These are phyloP conservation scores for Amorpha juglandis DNA, from an alignment of 2,888 invertebrate species.

Conservation along the genomic window DNA sequence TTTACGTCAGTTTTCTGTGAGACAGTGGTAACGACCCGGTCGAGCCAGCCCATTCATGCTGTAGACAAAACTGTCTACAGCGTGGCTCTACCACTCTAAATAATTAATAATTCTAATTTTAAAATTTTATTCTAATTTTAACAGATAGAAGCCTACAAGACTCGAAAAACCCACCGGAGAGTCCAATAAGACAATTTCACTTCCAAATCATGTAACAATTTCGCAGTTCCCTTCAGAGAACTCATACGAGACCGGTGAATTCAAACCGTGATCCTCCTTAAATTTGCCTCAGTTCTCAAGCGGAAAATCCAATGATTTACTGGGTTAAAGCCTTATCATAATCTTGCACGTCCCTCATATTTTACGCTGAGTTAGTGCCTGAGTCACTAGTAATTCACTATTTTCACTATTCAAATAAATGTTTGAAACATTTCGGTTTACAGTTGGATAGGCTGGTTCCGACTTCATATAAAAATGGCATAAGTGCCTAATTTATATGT, in stretches of 20 bases:
- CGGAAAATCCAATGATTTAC: conserved; percentile 81
- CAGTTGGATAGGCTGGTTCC: conserved; percentile 24
- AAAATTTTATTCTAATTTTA: not conserved
- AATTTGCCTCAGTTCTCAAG: conserved; percentile 75
- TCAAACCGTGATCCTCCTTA: conserved; percentile 58
- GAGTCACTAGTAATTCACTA: conserved; percentile 57
- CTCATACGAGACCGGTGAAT: conserved; percentile 20
- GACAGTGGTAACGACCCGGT: no score
- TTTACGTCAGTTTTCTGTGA: no score
- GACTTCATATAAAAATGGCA: not conserved
- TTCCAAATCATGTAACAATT: conserved; percentile 25
- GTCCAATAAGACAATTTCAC: not conserved
- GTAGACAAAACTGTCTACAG: no score
- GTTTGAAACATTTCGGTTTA: conserved; percentile 22
- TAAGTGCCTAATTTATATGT: not conserved
- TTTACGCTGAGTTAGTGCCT: conserved; percentile 70
- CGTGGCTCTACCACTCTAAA: no score
- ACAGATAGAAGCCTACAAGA: not conserved
- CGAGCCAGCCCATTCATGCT: no score
- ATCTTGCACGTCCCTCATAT: conserved; percentile 81
- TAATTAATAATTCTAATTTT: not conserved
- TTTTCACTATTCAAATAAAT: conserved; percentile 42
- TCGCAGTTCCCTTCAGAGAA: conserved; percentile 22
- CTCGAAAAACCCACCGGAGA: not conserved
- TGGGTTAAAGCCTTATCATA: conserved; percentile 77